Percentiles rank a stretch among this genome's conserved stretches.
Evolutionary conservation across 2,113 vertebrate species (phyloP).

Genomic region (Hiodon tergisus): DNA sequence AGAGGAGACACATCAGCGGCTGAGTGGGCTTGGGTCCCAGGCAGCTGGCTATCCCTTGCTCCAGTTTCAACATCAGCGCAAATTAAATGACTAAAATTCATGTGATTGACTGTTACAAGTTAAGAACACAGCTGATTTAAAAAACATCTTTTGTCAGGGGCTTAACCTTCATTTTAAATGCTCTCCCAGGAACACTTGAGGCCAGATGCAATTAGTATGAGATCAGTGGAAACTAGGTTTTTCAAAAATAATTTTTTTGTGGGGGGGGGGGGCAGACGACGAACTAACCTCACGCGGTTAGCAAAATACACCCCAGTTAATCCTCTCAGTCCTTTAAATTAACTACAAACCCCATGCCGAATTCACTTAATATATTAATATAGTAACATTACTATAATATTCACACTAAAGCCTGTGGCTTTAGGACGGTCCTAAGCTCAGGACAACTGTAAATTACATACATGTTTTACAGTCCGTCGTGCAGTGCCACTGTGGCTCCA

Average conservation of each 20-base stretch:
- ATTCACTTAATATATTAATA: too few species aligned
- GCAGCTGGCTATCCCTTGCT: constrained; percentile 17
- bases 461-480: too few species aligned
- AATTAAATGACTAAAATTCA: constrained; percentile 36
- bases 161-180: constrained; percentile 23
- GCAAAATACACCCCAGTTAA: not conserved
- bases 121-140: constrained; percentile 37
- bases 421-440: too few species aligned
- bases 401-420: too few species aligned
- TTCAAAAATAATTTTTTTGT: not conserved
- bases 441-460: too few species aligned
- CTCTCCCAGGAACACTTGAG: constrained; percentile 35
- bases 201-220: constrained; percentile 45
- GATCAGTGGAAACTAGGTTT: constrained; percentile 34
- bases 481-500: too few species aligned
- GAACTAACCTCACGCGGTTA: not conserved
- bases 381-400: too few species aligned
- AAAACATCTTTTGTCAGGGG: constrained; percentile 37
- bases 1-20: constrained; percentile 5
- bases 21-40: constrained; percentile 6
- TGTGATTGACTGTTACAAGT: constrained; percentile 36
- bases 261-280: not conserved
- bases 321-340: not conserved
- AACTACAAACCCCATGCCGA: too few species aligned
- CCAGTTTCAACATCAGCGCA: constrained; percentile 22